Evolutionary conservation across 2,113 vertebrate genomes (phyloP).

Genomic region (Albula goreensis): DNA sequence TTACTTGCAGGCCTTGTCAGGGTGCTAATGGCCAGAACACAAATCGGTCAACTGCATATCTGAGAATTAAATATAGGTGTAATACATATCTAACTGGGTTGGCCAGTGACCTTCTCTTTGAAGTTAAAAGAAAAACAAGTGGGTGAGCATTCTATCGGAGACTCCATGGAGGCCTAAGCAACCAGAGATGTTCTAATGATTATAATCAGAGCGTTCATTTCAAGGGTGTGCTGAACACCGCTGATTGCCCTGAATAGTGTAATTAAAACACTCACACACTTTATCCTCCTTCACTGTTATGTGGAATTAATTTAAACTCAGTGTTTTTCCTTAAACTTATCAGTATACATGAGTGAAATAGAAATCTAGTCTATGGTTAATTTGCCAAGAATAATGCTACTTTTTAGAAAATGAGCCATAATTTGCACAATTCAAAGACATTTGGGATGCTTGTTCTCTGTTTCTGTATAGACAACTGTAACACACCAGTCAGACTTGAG

Average conservation of each 20-base stretch:
- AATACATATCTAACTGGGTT: not conserved
- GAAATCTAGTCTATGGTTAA: not conserved
- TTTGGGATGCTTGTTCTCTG: no score
- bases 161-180: not conserved
- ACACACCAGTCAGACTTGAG: no score
- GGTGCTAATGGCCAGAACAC: not conserved
- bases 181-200: conserved; percentile 52
- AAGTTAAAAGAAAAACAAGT: conserved; percentile 36
- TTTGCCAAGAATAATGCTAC: not conserved
- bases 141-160: not conserved
- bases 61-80: not conserved
- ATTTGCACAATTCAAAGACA: no score
- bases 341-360: not conserved
- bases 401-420: not conserved
- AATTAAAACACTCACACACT: not conserved
- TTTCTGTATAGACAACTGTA: no score
- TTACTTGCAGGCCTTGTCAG: not conserved
- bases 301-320: not conserved
- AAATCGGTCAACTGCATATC: not conserved
- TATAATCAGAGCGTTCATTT: conserved; percentile 53
- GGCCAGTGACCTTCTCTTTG: conserved; percentile 18
- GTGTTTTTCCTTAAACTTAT: not conserved
- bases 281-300: not conserved
- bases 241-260: conserved; percentile 26
- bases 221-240: conserved; percentile 32